Evolutionary conservation across 64 coral and sea anemone species (phyloP), one percentile per base, ranked within the genome.

Genomic region (Pachyseris speciosa): DNA sequence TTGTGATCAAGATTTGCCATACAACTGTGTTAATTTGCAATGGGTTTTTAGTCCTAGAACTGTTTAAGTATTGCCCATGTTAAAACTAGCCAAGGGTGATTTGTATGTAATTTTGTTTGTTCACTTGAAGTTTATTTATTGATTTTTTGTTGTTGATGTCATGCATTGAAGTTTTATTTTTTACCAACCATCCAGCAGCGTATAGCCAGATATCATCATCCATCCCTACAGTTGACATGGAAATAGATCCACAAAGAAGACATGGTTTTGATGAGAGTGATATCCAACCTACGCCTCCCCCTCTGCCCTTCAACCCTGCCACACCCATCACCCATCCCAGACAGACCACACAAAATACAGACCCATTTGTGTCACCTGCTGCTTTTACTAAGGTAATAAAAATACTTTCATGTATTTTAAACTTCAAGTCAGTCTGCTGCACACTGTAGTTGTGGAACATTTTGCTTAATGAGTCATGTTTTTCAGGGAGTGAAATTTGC

Each of bases 401-500:
- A n/a, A n/a, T n/a, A n/a, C n/a, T n/a, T n/a, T n/a, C n/a, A n/a
- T n/a, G n/a, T n/a, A n/a, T n/a, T n/a, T n/a, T n/a, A n/a, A n/a
- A n/a, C n/a, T n/a, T n/a, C n/a, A n/a, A n/a, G n/a, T n/a, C n/a
- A n/a, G n/a, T n/a, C n/a, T n/a, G n/a, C n/a, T n/a, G n/a, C n/a
- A n/a, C n/a, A n/a, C n/a, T n/a, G n/a, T n/a, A n/a, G n/a, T 20
- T 37, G 15, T 83, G 3, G 11, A 11, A 4, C 22, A 53, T 22
- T 24, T 22, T 37, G 47, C 58, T 12, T 13, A 13, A 16, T 63
- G 16, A 1, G 3, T 61, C 16, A 11, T 89, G 1, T 64, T 37
- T 93, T 73, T 22, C 67, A 97, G 95, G 95, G 61, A 7, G 91
- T 97, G 11, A 90, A 88, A 19, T 97, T 97, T 92, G 75, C 95